Percentiles rank a stretch among this genome's conserved stretches.
Conservation (phyloP, 2,797 vertebrate species). For the Ctenopoma multispine region DNA sequence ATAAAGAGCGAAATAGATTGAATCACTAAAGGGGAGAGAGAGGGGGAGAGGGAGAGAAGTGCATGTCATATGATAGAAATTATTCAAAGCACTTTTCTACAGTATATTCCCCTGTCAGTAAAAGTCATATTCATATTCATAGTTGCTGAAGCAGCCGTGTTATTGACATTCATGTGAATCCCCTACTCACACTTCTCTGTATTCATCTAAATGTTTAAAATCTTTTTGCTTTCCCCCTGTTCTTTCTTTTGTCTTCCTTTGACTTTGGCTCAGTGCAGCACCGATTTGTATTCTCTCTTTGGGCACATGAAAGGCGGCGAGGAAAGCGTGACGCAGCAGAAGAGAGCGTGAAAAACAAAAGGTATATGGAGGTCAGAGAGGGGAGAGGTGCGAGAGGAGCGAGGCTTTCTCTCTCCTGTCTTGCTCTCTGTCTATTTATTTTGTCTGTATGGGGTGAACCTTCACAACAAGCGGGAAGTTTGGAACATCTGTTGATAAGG, state of each 20-base stretch:
- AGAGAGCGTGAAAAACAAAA: constrained; percentile 41
- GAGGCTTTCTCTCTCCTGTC: constrained; percentile 7
- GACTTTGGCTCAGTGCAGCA: constrained; percentile 53
- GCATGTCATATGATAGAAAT: constrained; percentile 52
- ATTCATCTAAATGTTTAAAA: constrained; percentile 46
- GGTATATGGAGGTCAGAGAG: constrained; percentile 46
- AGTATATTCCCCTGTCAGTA: constrained; percentile 43
- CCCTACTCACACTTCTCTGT: constrained; percentile 1
- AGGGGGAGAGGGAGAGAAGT: constrained; percentile 29
- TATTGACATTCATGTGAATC: constrained; percentile 44
- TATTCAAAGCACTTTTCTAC: constrained; percentile 42
- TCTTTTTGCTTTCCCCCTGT: constrained; percentile 15
- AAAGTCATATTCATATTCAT: constrained; percentile 55
- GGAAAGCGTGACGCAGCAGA: constrained; percentile 42
- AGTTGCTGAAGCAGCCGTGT: constrained; percentile 15
- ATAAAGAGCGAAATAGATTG: constrained; percentile 14
- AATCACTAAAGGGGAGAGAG: constrained; percentile 15
- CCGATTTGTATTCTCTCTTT: constrained; percentile 56
- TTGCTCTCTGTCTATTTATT: constrained; percentile 6
- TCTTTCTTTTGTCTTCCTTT: constrained; percentile 45
- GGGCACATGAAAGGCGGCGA: constrained; percentile 53
- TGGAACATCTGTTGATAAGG: not conserved
- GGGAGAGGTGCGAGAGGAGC: not conserved
- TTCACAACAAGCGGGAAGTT: constrained; percentile 9
- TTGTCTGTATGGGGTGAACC: constrained; percentile 7